Evolutionary conservation across 2,113 vertebrate species (phyloP), one percentile per base, ranked within the genome.

Genomic region (Seriola dumerili): DNA sequence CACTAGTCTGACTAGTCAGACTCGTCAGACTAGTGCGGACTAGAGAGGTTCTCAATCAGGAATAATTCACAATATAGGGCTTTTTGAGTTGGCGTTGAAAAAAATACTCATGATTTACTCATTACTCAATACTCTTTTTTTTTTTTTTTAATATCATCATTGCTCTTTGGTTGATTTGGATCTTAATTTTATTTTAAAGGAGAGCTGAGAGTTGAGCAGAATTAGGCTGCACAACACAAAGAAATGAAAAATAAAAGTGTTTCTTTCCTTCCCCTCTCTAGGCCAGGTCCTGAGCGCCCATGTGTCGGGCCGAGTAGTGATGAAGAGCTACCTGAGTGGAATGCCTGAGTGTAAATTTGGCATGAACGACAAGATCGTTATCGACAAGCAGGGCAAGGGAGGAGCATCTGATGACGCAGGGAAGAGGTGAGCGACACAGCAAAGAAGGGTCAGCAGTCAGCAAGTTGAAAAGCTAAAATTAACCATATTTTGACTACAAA

Each of bases 271-370:
- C 40, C 21, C 10, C 13, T 4, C 10, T 75, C 76, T 92, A 99
- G 98, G 98, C 83, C 98, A 99, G 92, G 98, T 99, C 82, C 95
- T 99, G 88, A 99, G 98, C 1, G 98, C 98, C 48, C 98, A 99
- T 0, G 98, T 99, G 83, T 99, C 98, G 0, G 98, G 98, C 76
- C 96, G 98, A 76, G 98, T 99, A 48, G 98, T 99, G 81, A 99
- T 99, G 98, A 99, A 99, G 96, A 99, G 98, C 94, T 99, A 99
- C 62, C 95, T 99, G 89, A 99, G 98, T 23, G 98, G 98, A 63
- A 99, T 99, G 98, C 98, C 98, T 0, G 98, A 99, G 90, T 99
- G 98, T 95, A 99, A 99, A 90, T 99, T 99, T 74, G 98, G 98
- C 85, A 99, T 99, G 98, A 99, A 99, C 58, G 98, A 99, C 96